These are phyloP conservation scores for Dicrostonyx torquatus DNA, from an alignment of 2,797 vertebrate genomes.

Conservation along the genomic window DNA sequence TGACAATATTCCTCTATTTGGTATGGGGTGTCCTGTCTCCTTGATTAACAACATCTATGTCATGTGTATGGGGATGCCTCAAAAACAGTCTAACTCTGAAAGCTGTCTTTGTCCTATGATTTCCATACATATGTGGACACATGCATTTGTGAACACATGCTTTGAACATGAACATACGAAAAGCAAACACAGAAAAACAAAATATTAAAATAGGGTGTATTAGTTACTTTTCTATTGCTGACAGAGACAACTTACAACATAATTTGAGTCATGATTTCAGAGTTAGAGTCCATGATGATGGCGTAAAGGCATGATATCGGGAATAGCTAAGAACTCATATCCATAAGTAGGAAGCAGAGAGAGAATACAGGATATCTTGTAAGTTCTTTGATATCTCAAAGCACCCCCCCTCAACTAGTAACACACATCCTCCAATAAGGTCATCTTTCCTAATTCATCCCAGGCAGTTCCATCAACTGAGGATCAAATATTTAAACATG, in stretches of 20 bases:
- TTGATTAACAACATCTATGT: not conserved
- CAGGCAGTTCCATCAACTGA: not conserved
- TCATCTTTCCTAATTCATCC: not conserved
- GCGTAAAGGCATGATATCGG: too few relatives aligned
- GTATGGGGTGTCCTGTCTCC: not conserved
- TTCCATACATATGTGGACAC: not conserved
- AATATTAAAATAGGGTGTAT: not conserved
- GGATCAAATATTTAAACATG: not conserved
- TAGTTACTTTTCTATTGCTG: not conserved
- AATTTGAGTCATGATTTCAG: not conserved
- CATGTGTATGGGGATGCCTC: not conserved
- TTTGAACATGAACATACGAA: not conserved
- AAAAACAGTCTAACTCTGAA: not conserved
- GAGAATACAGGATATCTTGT: not conserved
- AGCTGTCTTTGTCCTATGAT: not conserved
- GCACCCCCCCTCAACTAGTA: not conserved
- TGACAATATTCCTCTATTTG: not conserved
- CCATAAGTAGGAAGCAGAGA: not conserved
- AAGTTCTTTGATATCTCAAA: not conserved
- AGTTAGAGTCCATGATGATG: too few relatives aligned
- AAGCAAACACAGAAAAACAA: not conserved
- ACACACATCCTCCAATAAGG: not conserved
- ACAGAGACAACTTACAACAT: not conserved
- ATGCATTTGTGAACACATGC: not conserved
- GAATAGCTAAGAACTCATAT: not conserved